A percentile compares a stretch with the other conserved stretches of the same genome.
These are phyloP conservation scores for Coelinius sp. DNA, from an alignment of 2,888 invertebrate species.

Conservation along the genomic window DNA sequence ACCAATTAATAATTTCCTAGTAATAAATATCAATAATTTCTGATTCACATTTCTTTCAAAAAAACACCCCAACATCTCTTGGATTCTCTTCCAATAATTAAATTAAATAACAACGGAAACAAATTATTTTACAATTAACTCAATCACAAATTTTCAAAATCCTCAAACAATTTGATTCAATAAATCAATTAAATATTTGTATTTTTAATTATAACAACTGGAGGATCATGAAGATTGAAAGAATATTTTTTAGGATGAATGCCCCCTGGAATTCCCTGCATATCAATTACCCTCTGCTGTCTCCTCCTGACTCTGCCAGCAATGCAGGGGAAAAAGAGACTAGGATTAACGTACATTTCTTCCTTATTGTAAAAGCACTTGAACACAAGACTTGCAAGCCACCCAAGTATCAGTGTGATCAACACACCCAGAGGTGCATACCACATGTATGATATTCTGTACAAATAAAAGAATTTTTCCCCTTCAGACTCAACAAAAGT, in stretches of 20 bases:
- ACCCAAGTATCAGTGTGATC: constrained; percentile 80
- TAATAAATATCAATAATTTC: neutral
- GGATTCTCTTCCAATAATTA: too few species aligned
- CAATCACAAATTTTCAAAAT: too few species aligned
- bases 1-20: neutral
- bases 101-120: too few species aligned
- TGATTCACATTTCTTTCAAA: neutral
- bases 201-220: neutral
- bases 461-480: constrained; percentile 57
- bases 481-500: constrained; percentile 32
- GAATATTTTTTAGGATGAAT: constrained; percentile 47
- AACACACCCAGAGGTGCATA: constrained; percentile 85
- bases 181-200: neutral
- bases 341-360: constrained; percentile 51
- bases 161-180: too few species aligned
- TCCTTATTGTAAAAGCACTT: constrained; percentile 36
- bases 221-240: constrained; percentile 32
- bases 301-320: constrained; percentile 52
- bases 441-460: constrained; percentile 81
- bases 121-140: too few species aligned
- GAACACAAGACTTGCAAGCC: constrained; percentile 71
- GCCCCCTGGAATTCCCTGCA: constrained; percentile 1
- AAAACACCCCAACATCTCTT: too few species aligned
- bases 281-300: constrained; percentile 23
- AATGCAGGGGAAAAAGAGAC: constrained; percentile 62